These are phyloP conservation scores for Bovichtus variegatus DNA, from an alignment of 2,797 vertebrate genomes.

Conservation along the genomic window DNA sequence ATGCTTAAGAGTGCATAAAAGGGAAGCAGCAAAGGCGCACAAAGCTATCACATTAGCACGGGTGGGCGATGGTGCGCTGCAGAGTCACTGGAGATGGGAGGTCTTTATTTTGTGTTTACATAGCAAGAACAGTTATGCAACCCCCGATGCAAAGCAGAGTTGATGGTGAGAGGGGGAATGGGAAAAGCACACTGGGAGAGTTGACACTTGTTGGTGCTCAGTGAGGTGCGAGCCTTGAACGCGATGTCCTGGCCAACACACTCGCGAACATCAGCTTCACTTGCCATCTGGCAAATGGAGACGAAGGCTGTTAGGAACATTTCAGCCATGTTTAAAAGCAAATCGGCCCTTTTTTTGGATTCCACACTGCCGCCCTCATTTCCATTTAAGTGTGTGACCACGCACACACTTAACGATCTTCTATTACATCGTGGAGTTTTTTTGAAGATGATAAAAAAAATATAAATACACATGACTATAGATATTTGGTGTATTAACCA, in stretches of 20 bases:
- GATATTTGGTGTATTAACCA: neutral
- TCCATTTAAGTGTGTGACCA: slow-evolving; percentile 13
- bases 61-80: slow-evolving; percentile 26
- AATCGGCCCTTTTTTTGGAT: slow-evolving; percentile 44
- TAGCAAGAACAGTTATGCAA: slow-evolving; percentile 75
- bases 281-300: slow-evolving; percentile 68
- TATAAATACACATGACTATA: neutral
- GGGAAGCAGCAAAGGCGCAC: slow-evolving; percentile 33
- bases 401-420: neutral
- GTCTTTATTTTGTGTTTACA: slow-evolving; percentile 67
- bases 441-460: no score
- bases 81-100: slow-evolving; percentile 23
- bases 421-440: neutral
- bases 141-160: slow-evolving; percentile 57
- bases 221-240: slow-evolving; percentile 75
- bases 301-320: slow-evolving; percentile 44
- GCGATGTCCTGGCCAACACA: slow-evolving; percentile 59
- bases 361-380: slow-evolving; percentile 23
- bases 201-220: slow-evolving; percentile 80
- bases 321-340: slow-evolving; percentile 58
- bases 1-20: slow-evolving; percentile 34
- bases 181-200: slow-evolving; percentile 75
- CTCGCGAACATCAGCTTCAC: slow-evolving; percentile 52
- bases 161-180: slow-evolving; percentile 28
- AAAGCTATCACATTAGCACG: slow-evolving; percentile 39